A percentile compares a stretch with the other conserved stretches of the same genome.
Evolutionary conservation across 2,888 invertebrate species (phyloP).

Genomic region (Nymphalis c-album): DNA sequence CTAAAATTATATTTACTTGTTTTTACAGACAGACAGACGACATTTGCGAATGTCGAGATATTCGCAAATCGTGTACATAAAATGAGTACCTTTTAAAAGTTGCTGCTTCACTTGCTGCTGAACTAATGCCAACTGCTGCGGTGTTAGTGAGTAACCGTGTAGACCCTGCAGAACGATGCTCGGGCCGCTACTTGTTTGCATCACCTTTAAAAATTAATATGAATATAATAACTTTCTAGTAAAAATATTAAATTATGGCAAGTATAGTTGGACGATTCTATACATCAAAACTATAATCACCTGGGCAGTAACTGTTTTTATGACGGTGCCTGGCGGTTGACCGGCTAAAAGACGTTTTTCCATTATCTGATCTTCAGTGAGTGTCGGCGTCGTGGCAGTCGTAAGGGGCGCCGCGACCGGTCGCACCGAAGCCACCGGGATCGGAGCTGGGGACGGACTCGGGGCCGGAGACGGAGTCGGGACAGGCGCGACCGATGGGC

Average conservation of each 20-base stretch:
- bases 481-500: conserved; percentile 57
- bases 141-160: conserved; percentile 90
- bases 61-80: not conserved
- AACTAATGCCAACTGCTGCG: conserved; percentile 89
- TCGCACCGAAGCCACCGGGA: conserved; percentile 46
- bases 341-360: conserved; percentile 88
- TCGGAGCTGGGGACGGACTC: conserved; percentile 43
- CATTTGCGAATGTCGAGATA: too few species aligned
- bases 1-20: conserved; percentile 63
- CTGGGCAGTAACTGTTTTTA: conserved; percentile 93
- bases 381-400: conserved; percentile 51
- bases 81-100: conserved; percentile 87
- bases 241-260: too few species aligned
- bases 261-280: too few species aligned
- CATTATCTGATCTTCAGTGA: conserved; percentile 78
- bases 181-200: conserved; percentile 92
- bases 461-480: conserved; percentile 41
- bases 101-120: conserved; percentile 95
- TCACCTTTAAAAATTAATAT: conserved; percentile 72
- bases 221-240: not conserved
- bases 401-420: conserved; percentile 40
- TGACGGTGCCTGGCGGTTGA: conserved; percentile 92
- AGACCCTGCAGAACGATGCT: conserved; percentile 92
- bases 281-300: conserved; percentile 44
- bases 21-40: not conserved